A percentile compares a stretch with the other conserved stretches of the same genome.
Evolutionary conservation across 1,140 invertebrate genomes (phyloP).

Genomic region (Diachasma alloeum): DNA sequence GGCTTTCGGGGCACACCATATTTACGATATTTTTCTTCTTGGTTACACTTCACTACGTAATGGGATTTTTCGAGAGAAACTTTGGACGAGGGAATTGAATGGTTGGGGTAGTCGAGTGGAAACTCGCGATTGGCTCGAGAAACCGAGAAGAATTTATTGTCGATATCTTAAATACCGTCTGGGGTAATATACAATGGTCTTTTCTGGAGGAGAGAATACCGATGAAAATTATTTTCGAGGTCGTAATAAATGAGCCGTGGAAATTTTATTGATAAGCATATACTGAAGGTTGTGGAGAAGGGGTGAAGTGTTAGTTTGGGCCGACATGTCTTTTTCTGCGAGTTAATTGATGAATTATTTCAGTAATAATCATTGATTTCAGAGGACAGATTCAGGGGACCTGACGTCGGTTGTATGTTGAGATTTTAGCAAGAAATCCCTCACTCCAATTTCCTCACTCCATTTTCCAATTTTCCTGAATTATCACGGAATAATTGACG

Average conservation of each 20-base stretch:
- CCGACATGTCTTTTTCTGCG: too few relatives aligned
- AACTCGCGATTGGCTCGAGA: constrained; percentile 21
- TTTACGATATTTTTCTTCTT: constrained; percentile 17
- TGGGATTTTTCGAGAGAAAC: background rate
- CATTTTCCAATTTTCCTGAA: too few relatives aligned
- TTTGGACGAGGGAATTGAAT: background rate
- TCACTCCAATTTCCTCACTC: too few relatives aligned
- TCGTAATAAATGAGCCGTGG: background rate
- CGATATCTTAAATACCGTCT: constrained; percentile 23
- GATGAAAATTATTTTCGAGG: background rate
- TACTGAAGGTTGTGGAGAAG: too few relatives aligned
- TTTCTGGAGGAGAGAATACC: background rate
- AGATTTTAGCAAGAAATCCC: too few relatives aligned
- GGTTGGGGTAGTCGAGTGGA: constrained; percentile 1
- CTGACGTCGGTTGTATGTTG: too few relatives aligned
- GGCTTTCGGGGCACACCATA: background rate
- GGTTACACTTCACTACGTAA: background rate
- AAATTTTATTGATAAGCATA: too few relatives aligned
- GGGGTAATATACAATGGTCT: background rate
- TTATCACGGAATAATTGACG: too few relatives aligned
- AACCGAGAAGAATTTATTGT: constrained; percentile 9
- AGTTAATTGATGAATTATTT: too few relatives aligned
- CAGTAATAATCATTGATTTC: too few relatives aligned
- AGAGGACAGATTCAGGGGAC: too few relatives aligned
- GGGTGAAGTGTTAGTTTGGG: too few relatives aligned